Evolutionary conservation across 2,888 invertebrate species (phyloP).

Genomic region (Orgyia antiqua): DNA sequence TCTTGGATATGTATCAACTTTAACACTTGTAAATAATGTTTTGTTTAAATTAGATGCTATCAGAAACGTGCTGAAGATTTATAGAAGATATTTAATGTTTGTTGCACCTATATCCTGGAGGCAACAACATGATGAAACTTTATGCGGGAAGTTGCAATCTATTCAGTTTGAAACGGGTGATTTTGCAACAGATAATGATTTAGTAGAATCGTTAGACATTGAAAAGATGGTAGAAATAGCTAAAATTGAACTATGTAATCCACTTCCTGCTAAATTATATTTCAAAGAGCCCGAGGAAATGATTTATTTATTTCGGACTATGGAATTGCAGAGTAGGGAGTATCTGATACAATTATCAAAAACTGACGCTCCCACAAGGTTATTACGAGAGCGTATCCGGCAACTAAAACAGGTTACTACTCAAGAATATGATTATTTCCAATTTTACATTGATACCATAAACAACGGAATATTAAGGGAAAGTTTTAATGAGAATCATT

Average conservation of each 20-base stretch:
- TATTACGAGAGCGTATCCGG: conserved; percentile 50
- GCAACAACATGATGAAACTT: conserved; percentile 54
- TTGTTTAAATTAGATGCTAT: conserved; percentile 66
- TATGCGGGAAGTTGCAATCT: conserved; percentile 46
- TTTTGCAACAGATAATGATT: conserved; percentile 60
- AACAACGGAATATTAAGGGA: conserved; percentile 55
- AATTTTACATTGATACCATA: conserved; percentile 60
- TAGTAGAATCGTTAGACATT: conserved; percentile 59
- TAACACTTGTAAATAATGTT: conserved; percentile 58
- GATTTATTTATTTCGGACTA: conserved; percentile 59
- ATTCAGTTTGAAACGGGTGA: conserved; percentile 59
- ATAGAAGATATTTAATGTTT: conserved; percentile 60
- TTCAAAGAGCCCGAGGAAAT: conserved; percentile 57
- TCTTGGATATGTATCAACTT: conserved; percentile 46
- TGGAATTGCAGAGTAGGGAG: conserved; percentile 70
- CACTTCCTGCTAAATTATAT: conserved; percentile 45
- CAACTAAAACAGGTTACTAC: conserved; percentile 50
- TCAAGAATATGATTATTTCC: conserved; percentile 62
- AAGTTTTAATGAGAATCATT: conserved; percentile 51
- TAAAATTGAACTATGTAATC: conserved; percentile 48
- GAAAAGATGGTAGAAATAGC: conserved; percentile 61
- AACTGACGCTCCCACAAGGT: conserved; percentile 50
- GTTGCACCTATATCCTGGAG: conserved; percentile 66
- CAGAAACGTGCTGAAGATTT: conserved; percentile 54
- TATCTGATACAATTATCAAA: conserved; percentile 61